A percentile compares a stretch with the other conserved stretches of the same genome.
Conservation (phyloP, 2,113 vertebrate species). For the Eulemur macaco region DNA sequence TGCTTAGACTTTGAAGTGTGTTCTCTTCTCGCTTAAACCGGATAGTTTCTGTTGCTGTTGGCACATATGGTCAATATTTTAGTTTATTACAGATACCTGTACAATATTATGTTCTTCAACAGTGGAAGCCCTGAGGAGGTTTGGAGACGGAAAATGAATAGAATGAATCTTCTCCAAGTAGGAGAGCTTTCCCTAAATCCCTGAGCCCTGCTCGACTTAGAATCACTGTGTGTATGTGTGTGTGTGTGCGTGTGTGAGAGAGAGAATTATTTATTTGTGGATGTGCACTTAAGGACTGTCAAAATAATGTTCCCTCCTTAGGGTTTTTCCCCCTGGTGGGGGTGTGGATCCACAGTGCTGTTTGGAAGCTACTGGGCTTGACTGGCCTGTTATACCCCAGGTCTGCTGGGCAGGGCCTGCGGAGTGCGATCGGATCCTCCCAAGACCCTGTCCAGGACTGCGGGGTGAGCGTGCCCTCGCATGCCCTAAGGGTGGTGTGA, state of each 20-base stretch:
- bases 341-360: neutral
- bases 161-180: neutral
- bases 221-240: neutral
- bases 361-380: neutral
- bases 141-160: neutral
- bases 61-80: neutral
- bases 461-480: fast-evolving
- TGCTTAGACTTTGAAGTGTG: neutral
- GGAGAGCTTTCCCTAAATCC: neutral
- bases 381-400: neutral
- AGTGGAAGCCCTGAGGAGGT: neutral
- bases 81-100: neutral
- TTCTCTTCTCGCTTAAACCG: neutral
- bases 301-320: neutral
- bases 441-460: neutral
- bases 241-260: neutral
- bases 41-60: neutral
- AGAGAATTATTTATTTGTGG: neutral
- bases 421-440: neutral
- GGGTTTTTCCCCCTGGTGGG: too few relatives aligned
- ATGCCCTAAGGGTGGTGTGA: too few relatives aligned
- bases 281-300: neutral
- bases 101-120: neutral
- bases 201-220: neutral
- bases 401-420: fast-evolving